phyloP scores from a whole-genome alignment of 2,113 vertebrate species.

The Amblyornis subalaris region DNA sequence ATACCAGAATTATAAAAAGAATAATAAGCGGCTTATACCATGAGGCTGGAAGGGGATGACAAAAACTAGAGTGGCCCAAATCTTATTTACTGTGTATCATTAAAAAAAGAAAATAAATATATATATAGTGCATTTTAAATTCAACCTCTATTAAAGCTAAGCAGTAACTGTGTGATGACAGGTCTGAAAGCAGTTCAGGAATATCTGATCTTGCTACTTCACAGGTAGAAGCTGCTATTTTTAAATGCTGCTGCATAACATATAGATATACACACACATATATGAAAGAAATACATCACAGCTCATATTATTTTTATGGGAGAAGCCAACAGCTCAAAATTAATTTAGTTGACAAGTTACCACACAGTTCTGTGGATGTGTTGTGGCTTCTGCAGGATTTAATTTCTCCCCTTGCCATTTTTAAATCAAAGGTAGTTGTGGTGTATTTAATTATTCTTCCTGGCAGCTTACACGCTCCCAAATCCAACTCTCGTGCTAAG shows the following conservation, averaged over 20 bases:
- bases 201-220: neutral
- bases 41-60: neutral
- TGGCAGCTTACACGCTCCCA: neutral
- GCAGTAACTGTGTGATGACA: neutral
- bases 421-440: slow-evolving; percentile 17
- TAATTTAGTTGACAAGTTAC: neutral
- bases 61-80: neutral
- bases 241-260: neutral
- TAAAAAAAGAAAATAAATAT: neutral
- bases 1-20: neutral
- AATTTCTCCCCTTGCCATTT: neutral
- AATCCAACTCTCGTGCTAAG: neutral
- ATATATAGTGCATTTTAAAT: neutral
- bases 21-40: neutral
- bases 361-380: neutral
- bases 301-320: neutral
- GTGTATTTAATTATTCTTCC: slow-evolving; percentile 10
- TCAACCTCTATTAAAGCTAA: neutral
- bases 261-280: neutral
- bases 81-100: neutral
- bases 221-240: neutral
- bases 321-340: neutral
- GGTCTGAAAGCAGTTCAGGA: neutral
- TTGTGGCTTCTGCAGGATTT: neutral
- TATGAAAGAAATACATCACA: slow-evolving; percentile 18